Conservation (phyloP, 2,888 invertebrate species). For the Tuta absoluta region DNA sequence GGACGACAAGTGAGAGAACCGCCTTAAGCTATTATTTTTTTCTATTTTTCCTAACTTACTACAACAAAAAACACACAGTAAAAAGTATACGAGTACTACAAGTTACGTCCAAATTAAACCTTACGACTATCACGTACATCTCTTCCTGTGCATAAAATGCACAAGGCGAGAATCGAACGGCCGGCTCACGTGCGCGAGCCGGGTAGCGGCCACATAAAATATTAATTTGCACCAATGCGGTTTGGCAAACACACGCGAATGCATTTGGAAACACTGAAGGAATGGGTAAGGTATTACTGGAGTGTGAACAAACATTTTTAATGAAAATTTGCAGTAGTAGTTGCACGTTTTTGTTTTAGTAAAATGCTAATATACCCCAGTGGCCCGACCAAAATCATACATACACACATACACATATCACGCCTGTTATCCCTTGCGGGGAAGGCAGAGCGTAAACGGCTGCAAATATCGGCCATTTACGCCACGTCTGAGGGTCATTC, state of each 20-base stretch:
- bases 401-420: too few species aligned
- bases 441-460: too few species aligned
- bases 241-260: conserved; percentile 3
- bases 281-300: background rate
- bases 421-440: too few species aligned
- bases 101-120: conserved; percentile 1
- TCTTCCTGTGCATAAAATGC: background rate
- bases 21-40: too few species aligned
- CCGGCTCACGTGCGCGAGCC: background rate
- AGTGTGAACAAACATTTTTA: background rate
- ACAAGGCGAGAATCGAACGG: conserved; percentile 9
- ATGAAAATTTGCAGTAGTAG: background rate
- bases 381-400: too few species aligned
- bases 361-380: too few species aligned
- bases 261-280: conserved; percentile 1
- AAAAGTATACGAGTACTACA: background rate
- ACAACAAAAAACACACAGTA: background rate
- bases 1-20: too few species aligned
- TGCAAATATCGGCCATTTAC: too few species aligned
- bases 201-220: conserved; percentile 3
- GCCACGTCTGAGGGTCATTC: too few species aligned
- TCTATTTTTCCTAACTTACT: too few species aligned
- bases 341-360: too few species aligned
- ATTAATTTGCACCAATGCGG: conserved; percentile 15
- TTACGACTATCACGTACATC: background rate